Conservation (phyloP, 2,888 invertebrate species). For the Chrysomela aeneicollis region DNA sequence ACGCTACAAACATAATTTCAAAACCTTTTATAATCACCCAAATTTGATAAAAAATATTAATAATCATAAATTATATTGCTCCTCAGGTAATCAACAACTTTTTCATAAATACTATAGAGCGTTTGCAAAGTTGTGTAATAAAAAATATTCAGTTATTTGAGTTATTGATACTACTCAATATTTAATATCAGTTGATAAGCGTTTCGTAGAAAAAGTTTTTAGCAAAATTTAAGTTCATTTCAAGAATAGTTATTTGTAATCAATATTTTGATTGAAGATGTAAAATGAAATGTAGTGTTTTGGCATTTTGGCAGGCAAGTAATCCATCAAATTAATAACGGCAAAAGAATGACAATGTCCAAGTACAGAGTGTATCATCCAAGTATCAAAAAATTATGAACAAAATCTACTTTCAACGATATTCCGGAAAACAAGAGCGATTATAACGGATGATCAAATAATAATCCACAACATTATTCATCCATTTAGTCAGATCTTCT, state of each 20-base stretch:
- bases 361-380: not conserved
- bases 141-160: not conserved
- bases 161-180: not conserved
- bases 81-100: not conserved
- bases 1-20: not conserved
- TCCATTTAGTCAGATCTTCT: too few relatives aligned
- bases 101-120: not conserved
- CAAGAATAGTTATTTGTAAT: not conserved
- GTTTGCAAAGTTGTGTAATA: not conserved
- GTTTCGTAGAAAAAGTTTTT: not conserved
- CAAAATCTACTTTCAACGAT: not conserved
- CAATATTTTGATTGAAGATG: too few relatives aligned
- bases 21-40: constrained; percentile 18
- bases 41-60: constrained; percentile 12
- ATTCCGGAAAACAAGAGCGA: too few relatives aligned
- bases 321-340: not conserved
- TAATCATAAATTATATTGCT: constrained; percentile 14
- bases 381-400: not conserved
- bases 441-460: too few relatives aligned
- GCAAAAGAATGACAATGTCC: not conserved
- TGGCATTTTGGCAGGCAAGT: not conserved
- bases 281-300: too few relatives aligned
- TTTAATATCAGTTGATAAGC: constrained; percentile 5
- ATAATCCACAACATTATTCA: too few relatives aligned
- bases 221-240: not conserved